A percentile compares a stretch with the other conserved stretches of the same genome.
Conservation (phyloP, 1,140 invertebrate species). For the Tenebrio molitor region DNA sequence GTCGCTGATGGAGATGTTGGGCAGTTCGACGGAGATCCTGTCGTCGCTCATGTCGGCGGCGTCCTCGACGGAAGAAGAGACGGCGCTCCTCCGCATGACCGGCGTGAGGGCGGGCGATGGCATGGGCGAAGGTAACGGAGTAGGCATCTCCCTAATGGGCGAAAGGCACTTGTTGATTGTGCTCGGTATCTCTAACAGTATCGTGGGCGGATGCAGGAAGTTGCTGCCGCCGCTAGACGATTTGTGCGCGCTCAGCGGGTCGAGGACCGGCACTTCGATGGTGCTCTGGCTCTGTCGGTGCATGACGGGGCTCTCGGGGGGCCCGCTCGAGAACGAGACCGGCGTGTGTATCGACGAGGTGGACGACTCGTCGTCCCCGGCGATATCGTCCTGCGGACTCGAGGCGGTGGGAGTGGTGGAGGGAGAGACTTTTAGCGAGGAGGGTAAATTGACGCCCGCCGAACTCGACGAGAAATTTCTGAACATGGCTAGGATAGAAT, state of each 20-base stretch:
- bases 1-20: slow-evolving; percentile 63
- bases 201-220: slow-evolving; percentile 76
- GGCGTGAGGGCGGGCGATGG: slow-evolving; percentile 79
- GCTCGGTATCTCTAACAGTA: slow-evolving; percentile 79
- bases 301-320: slow-evolving; percentile 71
- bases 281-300: slow-evolving; percentile 63
- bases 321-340: slow-evolving; percentile 69
- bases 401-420: slow-evolving; percentile 76
- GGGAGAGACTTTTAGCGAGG: slow-evolving; percentile 72
- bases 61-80: slow-evolving; percentile 65
- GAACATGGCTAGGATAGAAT: slow-evolving; percentile 83
- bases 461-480: slow-evolving; percentile 74
- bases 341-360: slow-evolving; percentile 73
- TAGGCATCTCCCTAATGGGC: slow-evolving; percentile 80
- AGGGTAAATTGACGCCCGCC: slow-evolving; percentile 68
- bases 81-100: slow-evolving; percentile 67
- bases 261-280: slow-evolving; percentile 78
- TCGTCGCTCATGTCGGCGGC: slow-evolving; percentile 66
- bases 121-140: slow-evolving; percentile 76
- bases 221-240: slow-evolving; percentile 68
- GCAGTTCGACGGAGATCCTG: slow-evolving; percentile 65
- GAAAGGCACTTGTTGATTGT: slow-evolving; percentile 80
- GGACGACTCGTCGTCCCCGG: slow-evolving; percentile 74
- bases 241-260: slow-evolving; percentile 75
- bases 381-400: slow-evolving; percentile 77